A percentile compares a stretch with the other conserved stretches of the same genome.
phyloP scores from a whole-genome alignment of 2,888 invertebrate genomes.

The Plebejus melissa region DNA sequence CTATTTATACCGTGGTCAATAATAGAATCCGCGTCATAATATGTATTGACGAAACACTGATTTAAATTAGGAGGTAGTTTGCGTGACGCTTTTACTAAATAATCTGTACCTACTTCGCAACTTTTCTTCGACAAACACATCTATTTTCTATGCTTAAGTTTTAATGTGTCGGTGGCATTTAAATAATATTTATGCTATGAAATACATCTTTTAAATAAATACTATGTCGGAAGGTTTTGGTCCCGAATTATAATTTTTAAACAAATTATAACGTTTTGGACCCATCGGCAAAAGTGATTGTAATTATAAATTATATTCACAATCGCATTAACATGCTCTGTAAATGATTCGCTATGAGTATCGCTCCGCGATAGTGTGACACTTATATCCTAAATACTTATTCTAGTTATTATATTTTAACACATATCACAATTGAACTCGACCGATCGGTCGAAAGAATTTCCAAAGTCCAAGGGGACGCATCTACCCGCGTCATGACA shows the following conservation, averaged over 20 bases:
- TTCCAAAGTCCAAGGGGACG: conserved; percentile 68
- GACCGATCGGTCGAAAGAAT: conserved; percentile 57
- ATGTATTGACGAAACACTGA: conserved; percentile 60
- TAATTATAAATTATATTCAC: conserved; percentile 61
- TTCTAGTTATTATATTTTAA: conserved; percentile 63
- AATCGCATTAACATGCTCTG: conserved; percentile 54
- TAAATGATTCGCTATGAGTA: conserved; percentile 66
- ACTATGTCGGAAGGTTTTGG: conserved; percentile 79
- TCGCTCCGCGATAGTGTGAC: conserved; percentile 73
- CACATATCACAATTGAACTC: conserved; percentile 78
- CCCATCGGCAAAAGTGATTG: conserved; percentile 72
- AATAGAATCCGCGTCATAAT: conserved; percentile 52
- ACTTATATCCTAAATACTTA: conserved; percentile 67
- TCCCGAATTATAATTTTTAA: conserved; percentile 80
- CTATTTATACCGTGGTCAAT: conserved; percentile 49
- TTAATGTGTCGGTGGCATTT: conserved; percentile 80
- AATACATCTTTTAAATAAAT: conserved; percentile 78
- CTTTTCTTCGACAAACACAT: conserved; percentile 69
- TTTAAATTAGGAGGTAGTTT: conserved; percentile 77
- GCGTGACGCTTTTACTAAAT: conserved; percentile 52
- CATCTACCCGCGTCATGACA: conserved; percentile 56
- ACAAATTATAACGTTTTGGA: conserved; percentile 78
- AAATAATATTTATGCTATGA: conserved; percentile 75
- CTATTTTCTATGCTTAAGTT: conserved; percentile 78
- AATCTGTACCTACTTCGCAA: conserved; percentile 64